Evolutionary conservation across 2,113 vertebrate species (phyloP).

Genomic region (Ictalurus furcatus): DNA sequence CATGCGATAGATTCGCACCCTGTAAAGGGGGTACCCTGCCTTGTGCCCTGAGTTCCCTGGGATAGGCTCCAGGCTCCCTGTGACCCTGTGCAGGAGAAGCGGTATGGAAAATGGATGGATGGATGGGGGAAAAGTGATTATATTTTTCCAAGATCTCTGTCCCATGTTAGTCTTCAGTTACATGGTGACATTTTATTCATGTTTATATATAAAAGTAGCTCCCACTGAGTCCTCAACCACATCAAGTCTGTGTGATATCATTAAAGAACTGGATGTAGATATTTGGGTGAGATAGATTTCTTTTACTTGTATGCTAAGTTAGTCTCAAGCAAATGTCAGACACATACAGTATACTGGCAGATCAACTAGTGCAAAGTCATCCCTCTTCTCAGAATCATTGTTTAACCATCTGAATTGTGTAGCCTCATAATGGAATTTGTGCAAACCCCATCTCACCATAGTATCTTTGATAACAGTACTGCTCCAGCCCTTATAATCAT

Average conservation of each 20-base stretch:
- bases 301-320: neutral
- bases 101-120: too few relatives aligned
- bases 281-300: neutral
- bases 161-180: neutral
- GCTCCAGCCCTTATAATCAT: conserved; percentile 87
- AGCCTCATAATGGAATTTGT: neutral
- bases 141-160: neutral
- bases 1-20: too few relatives aligned
- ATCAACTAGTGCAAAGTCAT: neutral
- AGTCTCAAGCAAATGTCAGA: neutral
- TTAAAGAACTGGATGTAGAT: neutral
- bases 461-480: conserved; percentile 90
- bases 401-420: neutral
- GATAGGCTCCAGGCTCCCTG: too few relatives aligned
- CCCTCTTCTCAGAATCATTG: neutral
- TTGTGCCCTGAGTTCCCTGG: too few relatives aligned
- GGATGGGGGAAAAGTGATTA: neutral
- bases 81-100: too few relatives aligned
- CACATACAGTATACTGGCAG: neutral
- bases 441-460: conserved; percentile 69
- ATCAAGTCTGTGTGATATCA: neutral
- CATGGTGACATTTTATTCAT: neutral
- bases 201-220: neutral
- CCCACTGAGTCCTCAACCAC: neutral
- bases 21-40: too few relatives aligned